Base-by-base conservation (phyloP, 2,797 vertebrate genomes). In the Anisognathus igniventris region DNA sequence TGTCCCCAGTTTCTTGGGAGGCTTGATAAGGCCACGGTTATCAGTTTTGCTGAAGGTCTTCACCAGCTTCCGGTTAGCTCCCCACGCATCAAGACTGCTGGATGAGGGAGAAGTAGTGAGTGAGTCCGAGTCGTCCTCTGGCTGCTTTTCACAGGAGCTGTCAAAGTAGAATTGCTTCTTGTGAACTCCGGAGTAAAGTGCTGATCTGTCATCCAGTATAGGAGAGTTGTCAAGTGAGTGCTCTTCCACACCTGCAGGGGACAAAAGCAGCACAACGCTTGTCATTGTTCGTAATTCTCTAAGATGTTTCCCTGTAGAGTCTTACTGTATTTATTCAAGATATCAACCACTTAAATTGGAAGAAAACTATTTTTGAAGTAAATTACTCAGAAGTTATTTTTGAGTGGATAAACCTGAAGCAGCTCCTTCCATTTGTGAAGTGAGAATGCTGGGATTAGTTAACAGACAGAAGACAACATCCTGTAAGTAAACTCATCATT, bases 161-260 rank as follows among this genome's bases (percentile, higher is more conserved):
- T 98, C 98, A 24, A 98, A 97, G 96, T 96, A 94, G 72, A 98
- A 95, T 3, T 98, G 98, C 97, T 99, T 99, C 98, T 99, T 99
- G 95, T 99, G 98, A 94, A 99, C 98, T 37, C 98, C 99, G 1
- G 99, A 98, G 86, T 99, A 99, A 78, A 99, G 98, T 78, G 99
- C 98, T 0, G 98, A 95, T 95, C 98, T 98, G 95, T 99, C 99
- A 73, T 99, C 99, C 88, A 98, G 98, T 85, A 97, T 96, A 2
- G 98, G 97, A 53, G 98, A 96, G 7, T 93, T 96, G 90, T 99
- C 99, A 74, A 99, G 95, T 54, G 98, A 98, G 44, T 98, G 97
- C 84, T 99, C 99, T 72, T 98, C 98, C 47, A 96, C 97, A 68
- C 98, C 98, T 98, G 90, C 24, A 83, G 61, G 68, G 61, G 76